Evolutionary conservation across 2,797 vertebrate species (phyloP).

Genomic region (Pantherophis alleghaniensis): DNA sequence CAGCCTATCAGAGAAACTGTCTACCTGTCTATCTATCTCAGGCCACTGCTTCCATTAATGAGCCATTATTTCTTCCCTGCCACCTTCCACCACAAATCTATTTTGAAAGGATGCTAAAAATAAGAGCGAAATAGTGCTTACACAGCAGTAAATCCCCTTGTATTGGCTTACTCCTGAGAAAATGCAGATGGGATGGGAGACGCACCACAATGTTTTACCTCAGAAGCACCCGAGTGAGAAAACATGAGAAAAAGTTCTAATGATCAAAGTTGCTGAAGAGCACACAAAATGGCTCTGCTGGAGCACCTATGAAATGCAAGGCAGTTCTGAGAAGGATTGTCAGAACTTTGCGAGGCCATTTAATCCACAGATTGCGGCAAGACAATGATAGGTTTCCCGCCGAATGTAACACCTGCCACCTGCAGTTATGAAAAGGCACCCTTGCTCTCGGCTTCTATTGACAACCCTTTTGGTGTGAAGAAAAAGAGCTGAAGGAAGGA

Average conservation of each 20-base stretch:
- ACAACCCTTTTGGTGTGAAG: constrained; percentile 78
- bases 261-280: constrained; percentile 53
- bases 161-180: background rate
- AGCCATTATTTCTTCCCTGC: background rate
- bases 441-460: constrained; percentile 70
- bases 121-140: background rate
- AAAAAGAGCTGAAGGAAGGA: constrained; percentile 72
- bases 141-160: background rate
- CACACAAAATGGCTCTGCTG: constrained; percentile 64
- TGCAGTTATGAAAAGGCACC: constrained; percentile 71
- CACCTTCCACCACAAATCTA: constrained; percentile 33
- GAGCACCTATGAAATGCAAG: constrained; percentile 65
- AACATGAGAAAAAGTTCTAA: background rate
- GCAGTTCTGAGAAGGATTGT: constrained; percentile 66
- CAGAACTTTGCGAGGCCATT: constrained; percentile 70
- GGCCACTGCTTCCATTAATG: no score
- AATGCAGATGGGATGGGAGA: background rate
- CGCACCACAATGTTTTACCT: constrained; percentile 36
- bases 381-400: constrained; percentile 68
- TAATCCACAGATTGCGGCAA: constrained; percentile 64
- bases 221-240: constrained; percentile 55
- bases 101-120: constrained; percentile 30
- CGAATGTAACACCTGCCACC: constrained; percentile 67
- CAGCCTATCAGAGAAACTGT: background rate
- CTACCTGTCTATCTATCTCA: background rate